Evolutionary conservation across 2,113 vertebrate species (phyloP).

Genomic region (Halcyon senegalensis): DNA sequence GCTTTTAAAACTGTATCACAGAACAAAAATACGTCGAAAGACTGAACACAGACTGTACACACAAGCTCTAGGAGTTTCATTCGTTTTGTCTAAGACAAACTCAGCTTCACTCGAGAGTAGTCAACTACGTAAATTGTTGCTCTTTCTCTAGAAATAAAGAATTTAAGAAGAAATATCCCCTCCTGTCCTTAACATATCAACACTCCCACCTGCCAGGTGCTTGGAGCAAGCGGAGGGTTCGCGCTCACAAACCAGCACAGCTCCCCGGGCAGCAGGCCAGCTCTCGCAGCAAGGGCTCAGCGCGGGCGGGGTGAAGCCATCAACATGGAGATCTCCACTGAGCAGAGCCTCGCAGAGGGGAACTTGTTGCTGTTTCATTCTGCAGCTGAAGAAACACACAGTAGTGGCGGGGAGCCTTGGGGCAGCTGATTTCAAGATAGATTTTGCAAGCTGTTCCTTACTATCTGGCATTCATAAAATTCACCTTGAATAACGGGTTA

Average conservation of each 20-base stretch:
- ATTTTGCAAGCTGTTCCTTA: constrained; percentile 10
- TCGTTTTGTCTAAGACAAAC: neutral
- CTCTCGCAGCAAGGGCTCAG: rapidly evolving
- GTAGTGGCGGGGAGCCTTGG: constrained; percentile 37
- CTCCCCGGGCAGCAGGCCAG: neutral
- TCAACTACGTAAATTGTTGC: neutral
- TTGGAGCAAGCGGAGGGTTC: neutral
- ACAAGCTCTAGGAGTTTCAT: neutral
- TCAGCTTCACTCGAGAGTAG: neutral
- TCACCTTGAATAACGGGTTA: neutral
- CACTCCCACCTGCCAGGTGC: neutral
- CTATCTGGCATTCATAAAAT: constrained; percentile 21
- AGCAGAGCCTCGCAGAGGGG: neutral
- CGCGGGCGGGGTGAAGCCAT: neutral
- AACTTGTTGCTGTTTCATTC: constrained; percentile 27
- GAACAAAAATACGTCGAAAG: neutral
- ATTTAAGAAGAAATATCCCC: neutral
- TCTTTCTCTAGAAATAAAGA: neutral
- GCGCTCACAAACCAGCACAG: neutral
- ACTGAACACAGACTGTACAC: neutral
- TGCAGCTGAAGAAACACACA: constrained; percentile 61
- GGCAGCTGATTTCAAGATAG: neutral
- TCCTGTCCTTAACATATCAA: neutral
- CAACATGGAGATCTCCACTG: neutral
- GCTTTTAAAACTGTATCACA: neutral